Evolutionary conservation across 2,797 vertebrate species (phyloP).

Genomic region (Mionectes olivaceus): DNA sequence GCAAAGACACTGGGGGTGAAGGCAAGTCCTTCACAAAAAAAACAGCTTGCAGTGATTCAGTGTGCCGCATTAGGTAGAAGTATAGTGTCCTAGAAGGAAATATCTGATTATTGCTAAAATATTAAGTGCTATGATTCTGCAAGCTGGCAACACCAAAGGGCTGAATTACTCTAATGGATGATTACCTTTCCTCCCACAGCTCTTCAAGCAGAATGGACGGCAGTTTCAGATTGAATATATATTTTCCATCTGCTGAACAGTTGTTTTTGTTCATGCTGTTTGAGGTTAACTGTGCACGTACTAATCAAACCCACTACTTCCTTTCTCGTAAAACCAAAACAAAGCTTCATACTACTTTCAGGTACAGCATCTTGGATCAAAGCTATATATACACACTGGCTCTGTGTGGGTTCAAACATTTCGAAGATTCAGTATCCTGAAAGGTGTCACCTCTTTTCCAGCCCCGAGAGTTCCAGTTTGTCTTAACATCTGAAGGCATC

Average conservation of each 20-base stretch:
- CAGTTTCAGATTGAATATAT: conserved; percentile 78
- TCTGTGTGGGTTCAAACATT: conserved; percentile 80
- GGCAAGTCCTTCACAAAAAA: conserved; percentile 2
- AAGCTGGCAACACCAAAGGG: background rate
- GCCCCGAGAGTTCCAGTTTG: conserved; percentile 58
- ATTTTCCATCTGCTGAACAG: conserved; percentile 80
- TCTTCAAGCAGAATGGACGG: conserved; percentile 46
- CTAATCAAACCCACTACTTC: conserved; percentile 81
- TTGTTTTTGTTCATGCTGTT: conserved; percentile 79
- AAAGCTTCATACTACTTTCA: conserved; percentile 76
- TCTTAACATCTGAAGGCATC: conserved; percentile 31
- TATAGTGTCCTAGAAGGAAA: background rate
- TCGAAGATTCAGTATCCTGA: conserved; percentile 76
- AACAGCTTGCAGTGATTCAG: background rate
- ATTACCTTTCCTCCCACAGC: background rate
- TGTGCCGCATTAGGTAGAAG: background rate
- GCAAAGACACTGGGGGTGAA: background rate
- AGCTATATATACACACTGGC: conserved; percentile 76
- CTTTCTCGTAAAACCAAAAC: conserved; percentile 86
- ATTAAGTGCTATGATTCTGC: background rate
- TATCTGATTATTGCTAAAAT: conserved; percentile 2
- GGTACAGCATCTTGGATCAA: conserved; percentile 73
- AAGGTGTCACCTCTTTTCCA: conserved; percentile 69
- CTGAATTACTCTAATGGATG: conserved; percentile 7
- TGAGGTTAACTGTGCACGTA: conserved; percentile 78